Evolutionary conservation across 2,888 invertebrate species (phyloP).

Genomic region (Drosophila pegasa): DNA sequence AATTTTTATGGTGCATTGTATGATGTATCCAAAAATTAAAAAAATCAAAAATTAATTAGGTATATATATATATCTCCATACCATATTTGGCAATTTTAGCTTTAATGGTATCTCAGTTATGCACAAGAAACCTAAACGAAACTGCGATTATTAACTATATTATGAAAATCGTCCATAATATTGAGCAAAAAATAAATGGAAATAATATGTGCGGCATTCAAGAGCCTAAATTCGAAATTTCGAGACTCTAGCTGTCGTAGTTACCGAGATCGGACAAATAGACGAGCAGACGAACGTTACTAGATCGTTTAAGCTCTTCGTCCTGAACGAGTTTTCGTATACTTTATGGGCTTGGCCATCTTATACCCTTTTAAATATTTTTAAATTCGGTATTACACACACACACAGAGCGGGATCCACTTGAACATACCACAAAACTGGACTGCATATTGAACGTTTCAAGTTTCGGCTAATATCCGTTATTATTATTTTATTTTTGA

Average conservation of each 20-base stretch:
- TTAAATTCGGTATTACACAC: conserved; percentile 2
- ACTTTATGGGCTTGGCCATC: background rate
- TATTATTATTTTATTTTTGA: conserved; percentile 5
- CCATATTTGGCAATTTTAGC: too few species aligned
- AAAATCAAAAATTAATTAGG: background rate
- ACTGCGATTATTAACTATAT: background rate
- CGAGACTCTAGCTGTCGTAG: background rate
- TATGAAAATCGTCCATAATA: background rate
- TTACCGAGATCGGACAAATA: background rate
- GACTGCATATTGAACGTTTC: conserved; percentile 75
- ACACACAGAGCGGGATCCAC: conserved; percentile 3
- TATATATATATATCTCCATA: background rate
- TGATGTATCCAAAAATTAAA: background rate
- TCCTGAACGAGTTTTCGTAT: background rate
- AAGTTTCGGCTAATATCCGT: conserved; percentile 55
- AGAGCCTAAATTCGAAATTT: background rate
- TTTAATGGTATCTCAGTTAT: background rate
- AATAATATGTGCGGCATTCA: background rate
- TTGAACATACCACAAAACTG: conserved; percentile 83
- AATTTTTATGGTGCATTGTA: background rate
- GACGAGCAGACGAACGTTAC: rapidly evolving
- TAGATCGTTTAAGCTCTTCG: background rate
- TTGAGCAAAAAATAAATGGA: background rate
- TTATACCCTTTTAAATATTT: background rate
- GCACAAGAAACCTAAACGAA: background rate